These are phyloP conservation scores for Hypolimnas misippus DNA, from an alignment of 2,888 invertebrate species.

Conservation along the genomic window DNA sequence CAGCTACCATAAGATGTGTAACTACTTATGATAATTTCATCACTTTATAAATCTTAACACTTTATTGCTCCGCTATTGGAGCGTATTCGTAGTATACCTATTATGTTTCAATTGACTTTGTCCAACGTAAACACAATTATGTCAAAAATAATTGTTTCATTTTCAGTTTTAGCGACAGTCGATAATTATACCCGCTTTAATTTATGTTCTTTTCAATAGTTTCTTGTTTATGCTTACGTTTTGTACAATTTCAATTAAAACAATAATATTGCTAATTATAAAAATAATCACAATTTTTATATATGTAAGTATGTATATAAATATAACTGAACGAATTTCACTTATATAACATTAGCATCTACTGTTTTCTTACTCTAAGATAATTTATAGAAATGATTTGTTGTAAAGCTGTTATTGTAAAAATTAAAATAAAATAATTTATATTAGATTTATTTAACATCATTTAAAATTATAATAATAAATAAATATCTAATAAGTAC, in stretches of 20 bases:
- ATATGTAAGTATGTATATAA: not conserved
- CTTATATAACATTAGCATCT: not conserved
- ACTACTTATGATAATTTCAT: conserved; percentile 1
- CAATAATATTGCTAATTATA: not conserved
- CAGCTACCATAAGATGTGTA: conserved; percentile 11
- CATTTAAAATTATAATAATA: not conserved
- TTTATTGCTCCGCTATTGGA: not conserved
- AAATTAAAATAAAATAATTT: not conserved
- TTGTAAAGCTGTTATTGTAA: not conserved
- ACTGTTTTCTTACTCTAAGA: not conserved
- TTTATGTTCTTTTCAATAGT: not conserved
- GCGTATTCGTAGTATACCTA: not conserved
- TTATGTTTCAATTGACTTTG: not conserved
- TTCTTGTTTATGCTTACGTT: not conserved
- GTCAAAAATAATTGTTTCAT: not conserved
- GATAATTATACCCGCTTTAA: too few species aligned
- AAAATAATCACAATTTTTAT: conserved; percentile 8
- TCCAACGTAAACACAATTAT: not conserved
- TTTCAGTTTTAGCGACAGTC: too few species aligned
- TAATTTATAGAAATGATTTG: not conserved
- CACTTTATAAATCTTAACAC: not conserved
- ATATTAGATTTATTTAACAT: not conserved
- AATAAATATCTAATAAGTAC: not conserved
- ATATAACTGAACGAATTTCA: not conserved
- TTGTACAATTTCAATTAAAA: conserved; percentile 4